phyloP scores from a whole-genome alignment of 2,797 vertebrate genomes.

The Cossypha heuglini region DNA sequence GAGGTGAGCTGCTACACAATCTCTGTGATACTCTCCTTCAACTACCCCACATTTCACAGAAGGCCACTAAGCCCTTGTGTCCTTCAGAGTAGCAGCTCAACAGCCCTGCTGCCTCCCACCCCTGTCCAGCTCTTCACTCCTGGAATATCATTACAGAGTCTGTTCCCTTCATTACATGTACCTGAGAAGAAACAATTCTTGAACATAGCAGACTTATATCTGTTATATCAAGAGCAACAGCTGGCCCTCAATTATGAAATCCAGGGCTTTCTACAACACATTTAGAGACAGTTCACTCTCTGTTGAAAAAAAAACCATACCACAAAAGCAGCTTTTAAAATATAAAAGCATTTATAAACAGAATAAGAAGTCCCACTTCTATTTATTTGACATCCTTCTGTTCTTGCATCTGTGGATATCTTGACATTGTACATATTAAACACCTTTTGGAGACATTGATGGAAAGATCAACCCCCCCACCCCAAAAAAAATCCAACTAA shows the following conservation, averaged over 20 bases:
- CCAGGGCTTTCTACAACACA: neutral
- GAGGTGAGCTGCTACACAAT: accelerated
- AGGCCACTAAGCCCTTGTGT: neutral
- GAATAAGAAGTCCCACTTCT: neutral
- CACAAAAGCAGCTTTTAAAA: neutral
- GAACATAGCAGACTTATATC: neutral
- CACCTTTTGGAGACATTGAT: neutral
- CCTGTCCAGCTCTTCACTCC: neutral
- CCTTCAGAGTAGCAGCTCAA: neutral
- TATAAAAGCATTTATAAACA: neutral
- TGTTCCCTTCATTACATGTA: neutral
- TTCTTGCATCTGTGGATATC: neutral
- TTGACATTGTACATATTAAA: neutral
- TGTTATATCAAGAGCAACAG: neutral
- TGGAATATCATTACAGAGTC: neutral
- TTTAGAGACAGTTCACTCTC: neutral
- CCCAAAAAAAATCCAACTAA: neutral
- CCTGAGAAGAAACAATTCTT: neutral
- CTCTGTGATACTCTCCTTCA: neutral
- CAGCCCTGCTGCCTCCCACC: neutral
- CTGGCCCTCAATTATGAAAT: neutral
- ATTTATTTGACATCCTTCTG: neutral
- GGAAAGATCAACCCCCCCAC: neutral
- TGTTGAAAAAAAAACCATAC: neutral
- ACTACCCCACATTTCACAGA: neutral